phyloP scores from a whole-genome alignment of 2,888 invertebrate species.

The Augiades crinisus region DNA sequence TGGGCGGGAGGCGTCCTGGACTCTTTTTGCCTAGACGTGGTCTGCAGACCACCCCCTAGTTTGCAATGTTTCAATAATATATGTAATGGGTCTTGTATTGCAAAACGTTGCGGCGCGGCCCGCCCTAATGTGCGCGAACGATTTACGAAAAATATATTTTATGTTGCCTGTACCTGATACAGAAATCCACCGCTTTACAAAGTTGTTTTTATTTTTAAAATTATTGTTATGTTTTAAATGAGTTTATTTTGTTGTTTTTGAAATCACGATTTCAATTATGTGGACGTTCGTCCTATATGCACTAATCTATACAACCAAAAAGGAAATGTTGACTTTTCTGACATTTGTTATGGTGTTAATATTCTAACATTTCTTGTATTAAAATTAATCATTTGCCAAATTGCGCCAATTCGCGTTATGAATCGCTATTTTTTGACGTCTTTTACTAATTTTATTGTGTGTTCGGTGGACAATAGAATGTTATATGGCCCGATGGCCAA shows the following conservation, averaged over 20 bases:
- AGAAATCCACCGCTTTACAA: constrained; percentile 15
- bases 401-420: constrained; percentile 6
- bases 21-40: too few species aligned
- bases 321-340: not conserved
- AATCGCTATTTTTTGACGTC: constrained; percentile 22
- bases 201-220: constrained; percentile 20
- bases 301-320: not conserved
- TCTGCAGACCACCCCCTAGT: too few species aligned
- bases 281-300: constrained; percentile 2
- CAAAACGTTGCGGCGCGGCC: not conserved
- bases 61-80: too few species aligned
- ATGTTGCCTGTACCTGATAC: constrained; percentile 22
- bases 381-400: constrained; percentile 8
- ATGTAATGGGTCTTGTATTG: not conserved
- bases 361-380: not conserved
- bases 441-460: constrained; percentile 15
- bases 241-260: constrained; percentile 13
- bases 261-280: not conserved
- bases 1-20: too few species aligned
- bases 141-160: not conserved
- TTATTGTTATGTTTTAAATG: constrained; percentile 24
- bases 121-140: not conserved
- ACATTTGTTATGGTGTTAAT: not conserved
- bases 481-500: not conserved
- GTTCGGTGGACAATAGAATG: not conserved